A percentile compares a stretch with the other conserved stretches of the same genome.
Evolutionary conservation across 1,140 invertebrate species (phyloP).

Genomic region (Plodia interpunctella): DNA sequence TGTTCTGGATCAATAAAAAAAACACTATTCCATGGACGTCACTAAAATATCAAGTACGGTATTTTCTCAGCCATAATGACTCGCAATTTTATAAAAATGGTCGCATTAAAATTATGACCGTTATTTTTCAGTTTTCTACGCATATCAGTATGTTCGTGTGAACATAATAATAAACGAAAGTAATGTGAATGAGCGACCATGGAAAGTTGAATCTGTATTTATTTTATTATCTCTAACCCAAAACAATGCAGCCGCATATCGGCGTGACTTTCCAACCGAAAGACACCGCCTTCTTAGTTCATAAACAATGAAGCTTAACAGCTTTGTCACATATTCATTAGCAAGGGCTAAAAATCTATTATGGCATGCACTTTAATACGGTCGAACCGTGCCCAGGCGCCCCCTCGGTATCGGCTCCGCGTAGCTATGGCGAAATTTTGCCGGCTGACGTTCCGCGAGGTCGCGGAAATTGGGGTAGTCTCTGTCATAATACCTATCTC

Average conservation of each 20-base stretch:
- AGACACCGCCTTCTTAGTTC: not conserved
- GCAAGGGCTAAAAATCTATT: constrained; percentile 42
- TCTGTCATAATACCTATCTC: constrained; percentile 65
- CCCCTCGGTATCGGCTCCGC: constrained; percentile 71
- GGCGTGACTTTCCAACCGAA: not conserved
- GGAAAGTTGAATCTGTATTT: constrained; percentile 4
- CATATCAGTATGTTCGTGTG: not conserved
- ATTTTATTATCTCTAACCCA: not conserved
- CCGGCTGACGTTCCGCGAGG: constrained; percentile 60
- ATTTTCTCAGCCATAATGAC: not conserved
- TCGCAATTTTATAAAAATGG: not conserved
- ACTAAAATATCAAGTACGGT: too few relatives aligned
- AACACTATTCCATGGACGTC: not conserved
- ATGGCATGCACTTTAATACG: constrained; percentile 66
- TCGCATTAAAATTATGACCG: not conserved
- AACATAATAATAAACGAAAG: constrained; percentile 1
- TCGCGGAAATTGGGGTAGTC: constrained; percentile 66
- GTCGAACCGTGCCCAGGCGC: constrained; percentile 69
- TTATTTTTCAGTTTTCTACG: not conserved
- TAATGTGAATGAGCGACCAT: not conserved
- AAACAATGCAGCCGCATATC: not conserved
- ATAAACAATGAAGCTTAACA: not conserved
- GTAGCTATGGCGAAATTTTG: constrained; percentile 73
- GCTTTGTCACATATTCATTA: not conserved
- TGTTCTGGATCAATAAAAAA: constrained; percentile 15